Evolutionary conservation across 2,797 vertebrate species (phyloP), one percentile per base, ranked within the genome.

Genomic region (Champsocephalus gunnari): DNA sequence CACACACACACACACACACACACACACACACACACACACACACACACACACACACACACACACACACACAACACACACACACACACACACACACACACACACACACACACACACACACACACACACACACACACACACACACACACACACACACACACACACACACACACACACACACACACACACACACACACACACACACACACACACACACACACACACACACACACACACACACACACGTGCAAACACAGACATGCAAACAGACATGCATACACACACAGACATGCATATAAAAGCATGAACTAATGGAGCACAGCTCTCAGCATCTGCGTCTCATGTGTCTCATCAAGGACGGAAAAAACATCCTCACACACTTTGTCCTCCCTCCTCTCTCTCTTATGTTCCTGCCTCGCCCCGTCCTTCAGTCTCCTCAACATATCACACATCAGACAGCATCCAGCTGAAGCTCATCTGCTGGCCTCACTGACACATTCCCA

Each of bases 271-370:
- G 19, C 19, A 19, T 3, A 3, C 24, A 28, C 3, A 67, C 14
- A 68, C n/a, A 80, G 1, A 69, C 9, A 56, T 10, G 16, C 3
- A 21, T 9, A 38, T 38, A 38, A n/a, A 45, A 70, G 38, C 49
- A 53, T 14, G 44, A 77, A 74, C 68, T 74, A 88, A 88, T 82
- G 65, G 44, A 11, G 21, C 58, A 57, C 60, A 70, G 74, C 81
- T 77, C 53, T 19, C 73, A 41, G 34, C 66, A 82, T 87, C 74
- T 74, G 72, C 69, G 84, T 85, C 80, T 71, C 77, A 61, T 21
- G 32, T 54, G 41, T 84, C 67, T 82, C 76, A 83, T 82, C 80
- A 84, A 85, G 82, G 80, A 68, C 73, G 3, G 45, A 75, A 77
- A 75, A 81, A 84, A 76, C 61, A 75, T 73, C 70, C 70, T 65